phyloP scores from a whole-genome alignment of 2,113 vertebrate genomes.

The Micromys minutus region DNA sequence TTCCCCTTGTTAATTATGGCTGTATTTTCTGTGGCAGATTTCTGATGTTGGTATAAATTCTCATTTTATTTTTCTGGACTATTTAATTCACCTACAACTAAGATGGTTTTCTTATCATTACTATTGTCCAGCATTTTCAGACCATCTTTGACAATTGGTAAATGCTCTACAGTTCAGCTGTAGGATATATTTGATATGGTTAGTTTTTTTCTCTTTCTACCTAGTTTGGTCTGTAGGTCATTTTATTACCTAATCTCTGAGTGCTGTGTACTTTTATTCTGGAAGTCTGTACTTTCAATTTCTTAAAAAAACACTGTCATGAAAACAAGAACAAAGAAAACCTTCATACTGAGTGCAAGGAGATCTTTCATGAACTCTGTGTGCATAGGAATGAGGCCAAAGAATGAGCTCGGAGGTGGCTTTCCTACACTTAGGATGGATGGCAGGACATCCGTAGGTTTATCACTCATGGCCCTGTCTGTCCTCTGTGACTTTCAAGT shows the following conservation, averaged over 20 bases:
- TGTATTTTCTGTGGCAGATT: not conserved
- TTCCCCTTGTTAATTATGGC: not conserved
- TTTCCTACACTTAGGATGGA: not conserved
- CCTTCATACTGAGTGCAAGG: not conserved
- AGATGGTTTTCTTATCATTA: not conserved
- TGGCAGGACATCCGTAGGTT: not conserved
- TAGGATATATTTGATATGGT: not conserved
- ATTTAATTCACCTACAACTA: not conserved
- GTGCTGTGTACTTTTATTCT: not conserved
- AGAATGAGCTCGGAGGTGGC: not conserved
- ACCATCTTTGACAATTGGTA: not conserved
- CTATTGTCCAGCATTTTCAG: not conserved
- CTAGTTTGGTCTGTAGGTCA: not conserved
- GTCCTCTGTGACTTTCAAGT: not conserved
- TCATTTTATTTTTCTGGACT: conserved; percentile 31
- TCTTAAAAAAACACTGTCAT: not conserved
- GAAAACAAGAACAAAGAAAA: not conserved
- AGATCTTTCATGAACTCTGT: not conserved
- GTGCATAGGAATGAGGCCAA: not conserved
- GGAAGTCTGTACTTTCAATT: not conserved
- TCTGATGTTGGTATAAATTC: not conserved
- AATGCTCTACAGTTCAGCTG: not conserved
- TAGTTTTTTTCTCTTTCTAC: not conserved
- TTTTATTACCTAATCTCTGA: not conserved
- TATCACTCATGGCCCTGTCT: no score